phyloP scores from a whole-genome alignment of 1,140 invertebrate species.

The Potamilus streckersoni region DNA sequence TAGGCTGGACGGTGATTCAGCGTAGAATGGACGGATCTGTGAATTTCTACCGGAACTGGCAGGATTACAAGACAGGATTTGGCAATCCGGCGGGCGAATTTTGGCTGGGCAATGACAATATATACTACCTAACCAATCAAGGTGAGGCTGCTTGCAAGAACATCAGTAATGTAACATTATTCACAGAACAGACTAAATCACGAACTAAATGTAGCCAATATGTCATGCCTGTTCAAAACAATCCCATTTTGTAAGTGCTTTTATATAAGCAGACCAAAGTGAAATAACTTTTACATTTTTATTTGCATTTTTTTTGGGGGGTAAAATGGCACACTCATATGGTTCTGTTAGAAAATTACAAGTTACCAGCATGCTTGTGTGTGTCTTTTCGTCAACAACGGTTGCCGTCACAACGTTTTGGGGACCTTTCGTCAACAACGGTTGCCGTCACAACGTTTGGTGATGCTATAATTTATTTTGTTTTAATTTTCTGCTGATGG shows the following conservation, averaged over 20 bases:
- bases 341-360: too few species aligned
- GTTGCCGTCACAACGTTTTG: too few species aligned
- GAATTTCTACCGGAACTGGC: conserved; percentile 76
- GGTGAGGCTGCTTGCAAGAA: conserved; percentile 37
- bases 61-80: conserved; percentile 75
- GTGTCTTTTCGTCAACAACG: too few species aligned
- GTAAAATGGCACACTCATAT: too few species aligned
- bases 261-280: neutral
- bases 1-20: conserved; percentile 88
- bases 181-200: neutral
- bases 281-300: neutral
- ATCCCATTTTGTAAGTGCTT: neutral
- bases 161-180: too few species aligned
- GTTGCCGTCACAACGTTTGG: too few species aligned
- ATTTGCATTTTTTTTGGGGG: neutral
- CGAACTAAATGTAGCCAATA: conserved; percentile 1
- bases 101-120: conserved; percentile 77
- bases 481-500: too few species aligned
- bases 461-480: too few species aligned
- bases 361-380: too few species aligned
- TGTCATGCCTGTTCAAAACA: neutral
- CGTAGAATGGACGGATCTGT: conserved; percentile 80
- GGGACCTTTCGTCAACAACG: too few species aligned
- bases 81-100: conserved; percentile 73
- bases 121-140: conserved; percentile 69